Conservation (phyloP, 2,113 vertebrate species). For the Mystacornis crossleyi region DNA sequence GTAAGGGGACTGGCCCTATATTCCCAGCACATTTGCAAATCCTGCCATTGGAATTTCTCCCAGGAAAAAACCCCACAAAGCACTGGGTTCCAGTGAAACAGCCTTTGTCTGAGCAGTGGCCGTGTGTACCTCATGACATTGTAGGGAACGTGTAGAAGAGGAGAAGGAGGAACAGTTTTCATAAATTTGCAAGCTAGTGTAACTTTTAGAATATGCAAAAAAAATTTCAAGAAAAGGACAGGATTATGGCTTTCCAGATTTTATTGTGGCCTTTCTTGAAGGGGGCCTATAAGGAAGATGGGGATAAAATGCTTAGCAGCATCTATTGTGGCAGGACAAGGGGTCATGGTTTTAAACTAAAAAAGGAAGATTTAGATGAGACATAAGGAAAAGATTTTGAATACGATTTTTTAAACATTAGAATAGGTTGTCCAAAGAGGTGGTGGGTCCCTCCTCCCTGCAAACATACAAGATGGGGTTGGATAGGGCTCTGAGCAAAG, state of each 20-base stretch:
- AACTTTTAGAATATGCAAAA: not conserved
- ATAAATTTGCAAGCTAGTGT: not conserved
- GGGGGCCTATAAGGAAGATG: not conserved
- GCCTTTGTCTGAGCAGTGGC: not conserved
- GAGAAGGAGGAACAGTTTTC: not conserved
- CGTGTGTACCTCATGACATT: not conserved
- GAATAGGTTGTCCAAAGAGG: not conserved
- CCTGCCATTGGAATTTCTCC: not conserved
- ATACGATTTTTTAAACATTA: not conserved
- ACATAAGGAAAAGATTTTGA: not conserved
- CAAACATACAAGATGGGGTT: not conserved
- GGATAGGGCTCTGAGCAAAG: not conserved
- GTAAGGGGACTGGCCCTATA: not conserved
- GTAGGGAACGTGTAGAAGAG: not conserved
- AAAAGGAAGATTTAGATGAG: not conserved
- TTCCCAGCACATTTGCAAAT: not conserved
- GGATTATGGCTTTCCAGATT: not conserved
- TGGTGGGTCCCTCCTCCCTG: not conserved
- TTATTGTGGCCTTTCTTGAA: not conserved
- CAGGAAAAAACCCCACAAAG: not conserved
- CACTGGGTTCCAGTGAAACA: not conserved
- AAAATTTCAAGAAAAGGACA: not conserved
- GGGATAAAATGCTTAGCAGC: not conserved
- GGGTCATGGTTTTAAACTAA: not conserved
- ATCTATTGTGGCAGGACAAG: accelerated